Evolutionary conservation across 1,140 invertebrate species (phyloP).

Genomic region (Eulimnadia texana): DNA sequence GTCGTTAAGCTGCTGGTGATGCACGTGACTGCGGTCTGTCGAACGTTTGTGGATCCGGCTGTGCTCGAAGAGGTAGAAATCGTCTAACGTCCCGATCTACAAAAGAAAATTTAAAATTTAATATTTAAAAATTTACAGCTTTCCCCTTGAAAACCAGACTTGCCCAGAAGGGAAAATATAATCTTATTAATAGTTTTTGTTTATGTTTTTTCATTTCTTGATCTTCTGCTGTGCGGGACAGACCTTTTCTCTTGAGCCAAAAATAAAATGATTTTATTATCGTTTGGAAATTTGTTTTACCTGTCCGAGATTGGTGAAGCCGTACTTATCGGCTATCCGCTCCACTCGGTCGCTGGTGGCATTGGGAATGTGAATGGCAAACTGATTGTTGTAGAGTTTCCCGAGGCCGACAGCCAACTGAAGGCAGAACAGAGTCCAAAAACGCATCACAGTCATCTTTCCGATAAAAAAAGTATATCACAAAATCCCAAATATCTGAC

Average conservation of each 20-base stretch:
- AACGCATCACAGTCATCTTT: background rate
- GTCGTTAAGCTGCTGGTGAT: slow-evolving; percentile 20
- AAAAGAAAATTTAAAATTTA: slow-evolving; percentile 14
- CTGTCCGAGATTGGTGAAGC: slow-evolving; percentile 46
- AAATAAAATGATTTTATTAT: background rate
- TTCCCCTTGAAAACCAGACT: background rate
- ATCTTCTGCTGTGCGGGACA: background rate
- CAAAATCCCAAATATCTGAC: no score
- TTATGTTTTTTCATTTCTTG: background rate
- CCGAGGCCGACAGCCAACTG: background rate
- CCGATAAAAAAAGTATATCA: no score
- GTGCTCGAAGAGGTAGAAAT: slow-evolving; percentile 27
- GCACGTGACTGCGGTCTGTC: slow-evolving; percentile 17
- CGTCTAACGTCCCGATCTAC: slow-evolving; percentile 26
- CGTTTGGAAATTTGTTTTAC: slow-evolving; percentile 25
- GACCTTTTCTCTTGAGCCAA: background rate
- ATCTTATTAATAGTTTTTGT: slow-evolving; percentile 15
- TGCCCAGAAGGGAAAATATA: background rate
- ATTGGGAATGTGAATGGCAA: slow-evolving; percentile 55
- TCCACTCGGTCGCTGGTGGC: slow-evolving; percentile 36
- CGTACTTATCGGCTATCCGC: slow-evolving; percentile 40
- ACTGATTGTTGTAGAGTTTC: slow-evolving; percentile 55
- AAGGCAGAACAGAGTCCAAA: background rate
- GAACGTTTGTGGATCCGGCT: slow-evolving; percentile 24
- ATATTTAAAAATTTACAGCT: slow-evolving; percentile 1